phyloP scores from a whole-genome alignment of 2,113 vertebrate genomes.

The Zingel zingel region DNA sequence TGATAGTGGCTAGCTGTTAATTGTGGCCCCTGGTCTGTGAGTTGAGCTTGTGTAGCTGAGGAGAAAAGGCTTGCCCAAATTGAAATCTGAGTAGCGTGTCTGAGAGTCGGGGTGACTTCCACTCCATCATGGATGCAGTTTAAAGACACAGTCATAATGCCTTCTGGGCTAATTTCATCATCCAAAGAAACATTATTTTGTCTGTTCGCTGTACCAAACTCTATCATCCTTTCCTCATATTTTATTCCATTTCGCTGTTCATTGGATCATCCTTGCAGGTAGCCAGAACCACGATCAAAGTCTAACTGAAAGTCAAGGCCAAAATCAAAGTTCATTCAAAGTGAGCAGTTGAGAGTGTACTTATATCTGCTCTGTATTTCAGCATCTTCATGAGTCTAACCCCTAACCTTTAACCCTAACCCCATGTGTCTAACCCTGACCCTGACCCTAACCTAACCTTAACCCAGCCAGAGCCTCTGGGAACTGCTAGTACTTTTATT shows the following conservation, averaged over 20 bases:
- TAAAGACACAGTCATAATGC: conserved; percentile 73
- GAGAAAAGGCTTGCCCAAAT: conserved; percentile 80
- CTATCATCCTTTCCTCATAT: conserved; percentile 39
- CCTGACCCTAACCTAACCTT: neutral
- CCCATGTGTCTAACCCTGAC: neutral
- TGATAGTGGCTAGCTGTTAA: conserved; percentile 82
- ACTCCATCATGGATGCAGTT: conserved; percentile 57
- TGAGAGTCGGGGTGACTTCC: conserved; percentile 68
- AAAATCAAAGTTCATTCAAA: neutral
- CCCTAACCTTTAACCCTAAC: neutral
- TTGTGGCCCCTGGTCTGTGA: conserved; percentile 82
- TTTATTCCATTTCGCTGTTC: conserved; percentile 59
- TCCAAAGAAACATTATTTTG: conserved; percentile 68
- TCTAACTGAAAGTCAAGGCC: conserved; percentile 7
- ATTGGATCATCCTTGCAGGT: conserved; percentile 37
- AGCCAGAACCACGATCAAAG: conserved; percentile 11
- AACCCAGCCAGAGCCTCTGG: neutral
- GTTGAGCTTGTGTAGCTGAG: conserved; percentile 73
- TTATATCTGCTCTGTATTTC: neutral
- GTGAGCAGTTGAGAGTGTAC: neutral
- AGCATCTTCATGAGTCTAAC: neutral
- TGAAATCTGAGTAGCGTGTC: conserved; percentile 86
- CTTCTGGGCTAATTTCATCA: conserved; percentile 70
- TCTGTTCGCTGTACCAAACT: conserved; percentile 32
- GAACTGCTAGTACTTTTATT: no score